Percentiles rank a stretch among this genome's conserved stretches.
phyloP scores from a whole-genome alignment of 2,113 vertebrate species.

The Pseudorasbora parva region DNA sequence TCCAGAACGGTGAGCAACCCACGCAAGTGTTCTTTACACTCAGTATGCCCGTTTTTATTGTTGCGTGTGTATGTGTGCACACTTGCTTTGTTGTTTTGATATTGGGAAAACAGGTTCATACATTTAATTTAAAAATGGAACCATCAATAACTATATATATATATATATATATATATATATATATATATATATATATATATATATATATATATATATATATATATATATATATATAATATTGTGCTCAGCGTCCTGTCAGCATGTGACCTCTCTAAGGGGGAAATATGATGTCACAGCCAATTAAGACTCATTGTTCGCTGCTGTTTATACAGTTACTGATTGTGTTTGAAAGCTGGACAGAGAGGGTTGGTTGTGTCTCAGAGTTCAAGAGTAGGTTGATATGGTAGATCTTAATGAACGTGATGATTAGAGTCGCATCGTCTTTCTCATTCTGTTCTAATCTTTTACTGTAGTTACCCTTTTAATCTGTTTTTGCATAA shows the following conservation, averaged over 20 bases:
- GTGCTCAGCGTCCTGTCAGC: slow-evolving; percentile 22
- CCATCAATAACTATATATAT: too few species aligned
- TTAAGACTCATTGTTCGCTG: slow-evolving; percentile 23
- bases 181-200: too few species aligned
- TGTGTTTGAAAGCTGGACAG: slow-evolving; percentile 38
- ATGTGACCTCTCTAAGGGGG: slow-evolving; percentile 28
- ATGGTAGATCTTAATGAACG: slow-evolving; percentile 12
- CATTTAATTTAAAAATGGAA: too few species aligned
- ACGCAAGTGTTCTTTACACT: background rate
- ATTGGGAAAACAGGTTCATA: too few species aligned
- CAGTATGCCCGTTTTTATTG: background rate
- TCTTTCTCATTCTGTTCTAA: background rate
- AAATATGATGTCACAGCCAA: slow-evolving; percentile 28
- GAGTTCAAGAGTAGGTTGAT: slow-evolving; percentile 34
- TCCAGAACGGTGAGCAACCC: slow-evolving; percentile 73
- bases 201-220: too few species aligned
- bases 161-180: too few species aligned
- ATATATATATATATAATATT: too few species aligned
- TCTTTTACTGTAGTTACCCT: background rate
- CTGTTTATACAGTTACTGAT: slow-evolving; percentile 17
- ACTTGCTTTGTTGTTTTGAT: background rate
- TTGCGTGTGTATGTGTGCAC: background rate
- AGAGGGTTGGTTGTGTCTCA: background rate
- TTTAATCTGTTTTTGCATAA: background rate
- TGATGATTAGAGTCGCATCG: background rate